Percentiles rank a stretch among this genome's conserved stretches.
Conservation (phyloP, 2,113 vertebrate genomes). For the Colistium nudipinnis region DNA sequence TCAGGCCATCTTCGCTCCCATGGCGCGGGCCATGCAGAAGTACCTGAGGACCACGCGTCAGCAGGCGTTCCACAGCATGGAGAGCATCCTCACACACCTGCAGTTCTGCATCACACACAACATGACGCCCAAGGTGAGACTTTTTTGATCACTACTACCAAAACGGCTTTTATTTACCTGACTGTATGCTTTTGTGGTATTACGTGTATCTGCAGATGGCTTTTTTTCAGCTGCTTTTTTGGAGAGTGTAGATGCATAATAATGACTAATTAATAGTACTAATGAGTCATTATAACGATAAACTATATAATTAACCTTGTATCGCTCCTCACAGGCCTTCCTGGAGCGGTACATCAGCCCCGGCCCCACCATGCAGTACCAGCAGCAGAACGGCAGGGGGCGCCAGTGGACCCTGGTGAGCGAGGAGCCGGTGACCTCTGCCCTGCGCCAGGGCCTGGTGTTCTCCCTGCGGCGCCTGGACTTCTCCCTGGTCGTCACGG, state of each 20-base stretch:
- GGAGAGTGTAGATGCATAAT: not conserved
- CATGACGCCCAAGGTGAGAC: conserved; percentile 93
- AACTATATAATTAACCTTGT: too few species aligned
- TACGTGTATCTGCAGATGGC: too few species aligned
- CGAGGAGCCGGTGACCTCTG: conserved; percentile 92
- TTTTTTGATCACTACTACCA: not conserved
- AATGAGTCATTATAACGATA: too few species aligned
- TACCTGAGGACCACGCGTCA: conserved; percentile 94
- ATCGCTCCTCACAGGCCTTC: conserved; percentile 93
- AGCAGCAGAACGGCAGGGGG: conserved; percentile 90
- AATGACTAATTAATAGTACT: not conserved
- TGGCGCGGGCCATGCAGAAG: conserved; percentile 98
- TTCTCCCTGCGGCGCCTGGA: conserved; percentile 92
- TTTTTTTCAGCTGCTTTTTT: too few species aligned
- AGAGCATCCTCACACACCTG: conserved; percentile 97
- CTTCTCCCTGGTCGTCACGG: conserved; percentile 93
- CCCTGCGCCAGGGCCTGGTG: conserved; percentile 89
- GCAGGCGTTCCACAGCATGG: conserved; percentile 98
- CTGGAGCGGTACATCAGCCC: conserved; percentile 91
- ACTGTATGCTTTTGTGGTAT: too few species aligned
- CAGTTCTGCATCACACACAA: conserved; percentile 99
- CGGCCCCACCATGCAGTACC: conserved; percentile 95
- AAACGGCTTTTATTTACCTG: too few species aligned
- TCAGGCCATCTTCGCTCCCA: conserved; percentile 96
- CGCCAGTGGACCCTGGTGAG: conserved; percentile 97